A percentile compares a stretch with the other conserved stretches of the same genome.
Conservation (phyloP, 2,888 invertebrate species). For the Noctua janthina region DNA sequence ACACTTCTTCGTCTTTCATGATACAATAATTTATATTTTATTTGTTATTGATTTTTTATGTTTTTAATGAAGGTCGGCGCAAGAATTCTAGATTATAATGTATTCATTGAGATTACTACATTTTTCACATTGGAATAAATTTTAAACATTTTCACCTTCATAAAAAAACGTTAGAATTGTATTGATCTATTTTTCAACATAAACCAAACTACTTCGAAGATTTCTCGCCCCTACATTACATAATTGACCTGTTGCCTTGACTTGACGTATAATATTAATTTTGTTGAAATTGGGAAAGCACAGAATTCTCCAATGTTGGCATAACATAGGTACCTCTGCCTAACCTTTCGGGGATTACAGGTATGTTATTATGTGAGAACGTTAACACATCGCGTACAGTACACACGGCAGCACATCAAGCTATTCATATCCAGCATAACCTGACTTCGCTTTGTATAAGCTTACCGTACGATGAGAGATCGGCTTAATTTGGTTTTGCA, state of each 20-base stretch:
- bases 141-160: neutral
- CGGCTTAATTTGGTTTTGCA: too few species aligned
- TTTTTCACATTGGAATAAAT: neutral
- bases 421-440: too few species aligned
- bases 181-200: neutral
- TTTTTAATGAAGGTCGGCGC: neutral
- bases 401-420: too few species aligned
- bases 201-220: neutral
- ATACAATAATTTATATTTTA: neutral
- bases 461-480: too few species aligned
- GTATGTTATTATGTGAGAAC: neutral
- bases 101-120: neutral
- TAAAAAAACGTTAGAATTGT: neutral
- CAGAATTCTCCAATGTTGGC: too few species aligned
- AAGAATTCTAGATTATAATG: neutral
- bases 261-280: neutral
- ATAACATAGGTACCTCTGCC: neutral
- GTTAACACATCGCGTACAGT: neutral
- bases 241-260: neutral
- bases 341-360: neutral
- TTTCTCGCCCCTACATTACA: too few species aligned
- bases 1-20: constrained; percentile 24
- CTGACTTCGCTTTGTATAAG: too few species aligned
- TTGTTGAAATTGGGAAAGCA: neutral
- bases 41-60: neutral